Conservation (phyloP, 2,888 invertebrate species). For the Shargacucullia verbasci region DNA sequence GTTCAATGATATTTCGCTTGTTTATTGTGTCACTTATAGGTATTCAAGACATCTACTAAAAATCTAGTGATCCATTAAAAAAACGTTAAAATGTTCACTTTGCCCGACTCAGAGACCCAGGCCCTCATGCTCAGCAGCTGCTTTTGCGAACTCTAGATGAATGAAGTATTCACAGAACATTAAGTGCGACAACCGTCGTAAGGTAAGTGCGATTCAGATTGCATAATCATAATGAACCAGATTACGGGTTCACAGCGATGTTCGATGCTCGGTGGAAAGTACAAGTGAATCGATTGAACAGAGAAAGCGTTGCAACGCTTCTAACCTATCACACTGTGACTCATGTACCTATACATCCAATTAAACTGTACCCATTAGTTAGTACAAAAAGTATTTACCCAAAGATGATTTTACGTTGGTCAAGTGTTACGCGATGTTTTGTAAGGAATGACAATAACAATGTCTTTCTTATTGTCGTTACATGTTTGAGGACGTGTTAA, state of each 20-base stretch:
- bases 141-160: no score
- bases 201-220: slow-evolving; percentile 41
- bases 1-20: no score
- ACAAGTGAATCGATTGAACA: slow-evolving; percentile 61
- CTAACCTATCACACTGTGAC: slow-evolving; percentile 59
- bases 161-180: not conserved
- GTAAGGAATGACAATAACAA: slow-evolving; percentile 26
- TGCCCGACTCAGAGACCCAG: no score
- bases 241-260: slow-evolving; percentile 48
- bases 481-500: slow-evolving; percentile 18
- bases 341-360: slow-evolving; percentile 41
- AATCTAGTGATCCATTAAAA: no score
- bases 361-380: slow-evolving; percentile 20
- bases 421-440: slow-evolving; percentile 14
- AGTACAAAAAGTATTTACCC: slow-evolving; percentile 15
- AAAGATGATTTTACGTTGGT: slow-evolving; percentile 31
- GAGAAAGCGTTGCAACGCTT: slow-evolving; percentile 63
- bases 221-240: slow-evolving; percentile 57
- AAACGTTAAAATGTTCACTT: no score
- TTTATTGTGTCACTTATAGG: no score
- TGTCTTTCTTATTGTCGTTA: slow-evolving; percentile 33
- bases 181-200: slow-evolving; percentile 15
- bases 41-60: no score
- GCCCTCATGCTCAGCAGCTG: no score
- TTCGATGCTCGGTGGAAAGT: slow-evolving; percentile 54